Conservation (phyloP, 2,888 invertebrate genomes). For the Nineta flava region DNA sequence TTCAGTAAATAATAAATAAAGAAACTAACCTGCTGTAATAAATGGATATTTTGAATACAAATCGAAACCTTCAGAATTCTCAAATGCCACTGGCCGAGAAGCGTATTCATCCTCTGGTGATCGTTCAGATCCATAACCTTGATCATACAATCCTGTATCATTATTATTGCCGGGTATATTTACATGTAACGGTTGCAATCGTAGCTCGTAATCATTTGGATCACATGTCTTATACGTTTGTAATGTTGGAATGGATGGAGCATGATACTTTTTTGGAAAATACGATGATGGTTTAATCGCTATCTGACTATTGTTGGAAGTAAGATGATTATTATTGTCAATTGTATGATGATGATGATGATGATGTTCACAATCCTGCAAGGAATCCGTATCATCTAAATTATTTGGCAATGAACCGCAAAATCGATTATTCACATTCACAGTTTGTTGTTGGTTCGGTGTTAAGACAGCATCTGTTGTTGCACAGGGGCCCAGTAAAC, state of each 20-base stretch:
- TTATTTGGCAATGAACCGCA: slow-evolving; percentile 54
- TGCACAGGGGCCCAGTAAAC: slow-evolving; percentile 34
- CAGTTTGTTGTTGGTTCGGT: slow-evolving; percentile 20
- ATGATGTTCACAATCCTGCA: not conserved
- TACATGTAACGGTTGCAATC: slow-evolving; percentile 23
- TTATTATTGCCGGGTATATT: slow-evolving; percentile 24
- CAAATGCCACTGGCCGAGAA: slow-evolving; percentile 30
- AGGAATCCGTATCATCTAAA: slow-evolving; percentile 25
- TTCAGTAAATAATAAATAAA: too few species aligned
- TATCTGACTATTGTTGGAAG: not conserved
- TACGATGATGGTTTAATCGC: not conserved
- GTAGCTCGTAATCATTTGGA: not conserved
- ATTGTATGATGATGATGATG: slow-evolving; percentile 16
- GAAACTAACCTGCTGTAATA: slow-evolving; percentile 42
- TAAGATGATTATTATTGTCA: slow-evolving; percentile 38
- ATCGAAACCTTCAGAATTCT: slow-evolving; percentile 36
- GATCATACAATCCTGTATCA: slow-evolving; percentile 37
- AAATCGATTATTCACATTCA: slow-evolving; percentile 12
- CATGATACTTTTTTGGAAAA: slow-evolving; percentile 2
- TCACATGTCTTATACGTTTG: not conserved
- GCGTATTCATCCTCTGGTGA: slow-evolving; percentile 65
- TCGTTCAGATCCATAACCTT: slow-evolving; percentile 60
- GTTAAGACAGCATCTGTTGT: slow-evolving; percentile 29
- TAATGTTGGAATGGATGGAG: slow-evolving; percentile 1
- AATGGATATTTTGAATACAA: slow-evolving; percentile 47